Percentiles rank a stretch among this genome's conserved stretches.
These are phyloP conservation scores for Limnothrissa miodon DNA, from an alignment of 2,113 vertebrate species.

Conservation along the genomic window DNA sequence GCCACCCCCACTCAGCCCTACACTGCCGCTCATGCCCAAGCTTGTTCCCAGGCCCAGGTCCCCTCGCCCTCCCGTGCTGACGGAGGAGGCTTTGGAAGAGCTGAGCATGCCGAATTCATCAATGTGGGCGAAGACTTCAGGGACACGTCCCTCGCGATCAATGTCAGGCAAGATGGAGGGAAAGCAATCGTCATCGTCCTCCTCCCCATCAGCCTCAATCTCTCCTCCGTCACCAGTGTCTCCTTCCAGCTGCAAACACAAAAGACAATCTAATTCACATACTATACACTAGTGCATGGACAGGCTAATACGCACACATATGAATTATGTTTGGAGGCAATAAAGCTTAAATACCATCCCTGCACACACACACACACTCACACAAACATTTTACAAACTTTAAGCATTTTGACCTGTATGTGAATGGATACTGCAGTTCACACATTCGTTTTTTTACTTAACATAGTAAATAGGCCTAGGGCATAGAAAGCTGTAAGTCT, in stretches of 20 bases:
- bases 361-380: not conserved
- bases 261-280: not conserved
- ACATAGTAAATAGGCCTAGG: too few relatives aligned
- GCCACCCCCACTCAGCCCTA: not conserved
- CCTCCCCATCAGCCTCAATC: constrained; percentile 57
- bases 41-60: constrained; percentile 57
- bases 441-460: too few relatives aligned
- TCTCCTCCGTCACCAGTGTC: constrained; percentile 52
- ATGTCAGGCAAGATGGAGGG: constrained; percentile 86
- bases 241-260: constrained; percentile 53
- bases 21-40: constrained; percentile 18
- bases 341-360: not conserved
- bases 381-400: too few relatives aligned
- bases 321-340: not conserved
- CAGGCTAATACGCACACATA: not conserved
- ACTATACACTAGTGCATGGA: not conserved
- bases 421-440: too few relatives aligned
- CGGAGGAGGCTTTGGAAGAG: constrained; percentile 70
- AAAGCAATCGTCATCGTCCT: constrained; percentile 88
- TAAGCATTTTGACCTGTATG: too few relatives aligned
- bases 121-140: constrained; percentile 80
- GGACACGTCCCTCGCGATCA: constrained; percentile 77
- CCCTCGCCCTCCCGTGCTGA: constrained; percentile 17
- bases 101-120: constrained; percentile 81
- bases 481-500: too few relatives aligned